Percentiles rank a stretch among this genome's conserved stretches.
Evolutionary conservation across 2,113 vertebrate genomes (phyloP).

Genomic region (Esox niger): DNA sequence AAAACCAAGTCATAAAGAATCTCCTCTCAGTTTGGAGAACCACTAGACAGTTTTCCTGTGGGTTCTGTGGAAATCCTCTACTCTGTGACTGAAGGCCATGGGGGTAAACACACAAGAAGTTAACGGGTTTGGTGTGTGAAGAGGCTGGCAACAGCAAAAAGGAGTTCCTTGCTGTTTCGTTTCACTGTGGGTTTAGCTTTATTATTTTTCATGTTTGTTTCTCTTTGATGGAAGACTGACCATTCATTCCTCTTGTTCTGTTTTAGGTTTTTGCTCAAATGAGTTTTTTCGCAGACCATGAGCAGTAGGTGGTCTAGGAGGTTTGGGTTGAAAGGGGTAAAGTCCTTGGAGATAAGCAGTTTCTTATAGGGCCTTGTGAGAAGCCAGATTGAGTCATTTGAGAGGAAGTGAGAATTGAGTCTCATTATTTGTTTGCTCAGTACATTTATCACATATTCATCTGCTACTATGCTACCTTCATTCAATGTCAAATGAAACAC

Average conservation of each 20-base stretch:
- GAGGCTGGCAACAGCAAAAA: not conserved
- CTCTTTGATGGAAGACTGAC: slow-evolving; percentile 39
- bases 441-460: not conserved
- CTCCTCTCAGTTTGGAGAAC: not conserved
- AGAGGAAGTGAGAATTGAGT: not conserved
- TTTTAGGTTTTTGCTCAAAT: slow-evolving; percentile 35
- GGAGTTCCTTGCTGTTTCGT: not conserved
- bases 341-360: slow-evolving; percentile 37
- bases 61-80: not conserved
- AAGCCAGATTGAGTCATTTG: slow-evolving; percentile 17
- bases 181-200: slow-evolving; percentile 38
- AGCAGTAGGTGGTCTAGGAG: slow-evolving; percentile 54
- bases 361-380: slow-evolving; percentile 21
- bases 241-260: slow-evolving; percentile 20
- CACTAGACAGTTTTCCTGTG: not conserved
- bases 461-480: not conserved
- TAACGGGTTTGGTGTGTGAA: not conserved
- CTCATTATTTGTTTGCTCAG: not conserved
- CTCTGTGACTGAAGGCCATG: too few relatives aligned
- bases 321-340: slow-evolving; percentile 39
- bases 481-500: not conserved
- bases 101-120: not conserved
- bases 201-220: slow-evolving; percentile 36
- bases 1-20: too few relatives aligned
- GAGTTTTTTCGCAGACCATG: slow-evolving; percentile 41